These are phyloP conservation scores for Chloromyia formosa DNA, from an alignment of 2,888 invertebrate genomes.

Conservation along the genomic window DNA sequence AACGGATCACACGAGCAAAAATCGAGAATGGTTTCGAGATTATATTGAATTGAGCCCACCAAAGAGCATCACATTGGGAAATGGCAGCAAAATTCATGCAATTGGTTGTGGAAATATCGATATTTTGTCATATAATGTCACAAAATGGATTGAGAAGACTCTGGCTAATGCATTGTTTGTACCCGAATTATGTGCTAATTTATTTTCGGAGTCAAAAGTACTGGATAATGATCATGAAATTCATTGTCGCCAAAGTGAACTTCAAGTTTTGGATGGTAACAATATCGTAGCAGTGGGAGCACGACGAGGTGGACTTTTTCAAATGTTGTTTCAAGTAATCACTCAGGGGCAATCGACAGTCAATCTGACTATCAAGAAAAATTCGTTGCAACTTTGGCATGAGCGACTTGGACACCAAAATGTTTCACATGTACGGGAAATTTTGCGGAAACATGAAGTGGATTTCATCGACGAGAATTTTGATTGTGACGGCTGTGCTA, in stretches of 20 bases:
- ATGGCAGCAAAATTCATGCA: constrained; percentile 31
- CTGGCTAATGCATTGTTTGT: constrained; percentile 45
- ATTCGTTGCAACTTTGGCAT: background rate
- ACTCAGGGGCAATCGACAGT: background rate
- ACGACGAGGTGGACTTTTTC: background rate
- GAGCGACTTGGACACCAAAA: no score
- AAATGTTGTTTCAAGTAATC: background rate
- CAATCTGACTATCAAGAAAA: background rate
- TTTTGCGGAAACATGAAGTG: no score
- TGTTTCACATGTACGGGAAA: no score
- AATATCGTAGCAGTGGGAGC: constrained; percentile 30
- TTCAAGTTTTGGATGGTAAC: constrained; percentile 23
- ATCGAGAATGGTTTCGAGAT: constrained; percentile 38
- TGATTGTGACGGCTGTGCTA: no score
- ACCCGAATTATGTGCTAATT: constrained; percentile 39
- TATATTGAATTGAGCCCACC: constrained; percentile 8
- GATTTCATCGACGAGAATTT: no score
- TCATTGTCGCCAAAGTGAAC: constrained; percentile 15
- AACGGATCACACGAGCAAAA: constrained; percentile 44
- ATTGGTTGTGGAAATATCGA: constrained; percentile 42
- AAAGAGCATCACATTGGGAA: constrained; percentile 12
- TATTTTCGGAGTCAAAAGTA: constrained; percentile 44
- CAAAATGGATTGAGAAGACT: constrained; percentile 34
- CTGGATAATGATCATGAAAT: constrained; percentile 44
- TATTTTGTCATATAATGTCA: constrained; percentile 43